Evolutionary conservation across 1,140 invertebrate species (phyloP), one percentile per base, ranked within the genome.

Genomic region (Trypoxylus dichotomus): DNA sequence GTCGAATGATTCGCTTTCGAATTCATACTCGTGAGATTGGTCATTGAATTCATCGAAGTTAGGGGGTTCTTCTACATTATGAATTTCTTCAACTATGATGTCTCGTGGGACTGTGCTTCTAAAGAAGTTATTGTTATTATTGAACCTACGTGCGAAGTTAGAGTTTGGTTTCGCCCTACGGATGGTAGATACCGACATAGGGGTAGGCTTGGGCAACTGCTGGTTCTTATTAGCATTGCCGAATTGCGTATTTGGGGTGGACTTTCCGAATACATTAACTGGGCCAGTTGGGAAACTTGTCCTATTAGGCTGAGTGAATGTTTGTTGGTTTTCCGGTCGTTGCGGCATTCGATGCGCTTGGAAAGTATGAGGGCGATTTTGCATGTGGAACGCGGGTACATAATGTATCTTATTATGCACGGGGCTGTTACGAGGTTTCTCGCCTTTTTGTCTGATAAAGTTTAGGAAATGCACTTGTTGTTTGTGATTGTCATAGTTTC

Each of bases 401-500:
- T n/a, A n/a, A n/a, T n/a, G n/a, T n/a, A n/a, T 47, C 24, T 54
- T 19, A n/a, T n/a, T n/a, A n/a, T n/a, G n/a, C n/a, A n/a, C n/a
- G n/a, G n/a, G n/a, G n/a, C n/a, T n/a, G n/a, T 54, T 24, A 25
- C 10, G 8, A 43, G 8, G 43, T 24, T 76, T 8, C 27, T n/a
- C n/a, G n/a, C n/a, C n/a, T n/a, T n/a, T n/a, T n/a, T n/a, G n/a
- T n/a, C n/a, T n/a, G n/a, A n/a, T 58, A 19, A 76, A 76, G 54
- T 76, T 76, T 27, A 76, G 5, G 29, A 76, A 76, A 11, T 25
- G 19, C 13, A 27, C 25, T 76, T 76, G 43, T 58, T 76, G 42
- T 54, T 58, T 54, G 25, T 76, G 74, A 25, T n/a, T n/a, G n/a
- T n/a, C n/a, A n/a, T n/a, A n/a, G n/a, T n/a, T n/a, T n/a, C n/a